Conservation (phyloP, 1,140 invertebrate genomes). For the Hyles vespertilio region DNA sequence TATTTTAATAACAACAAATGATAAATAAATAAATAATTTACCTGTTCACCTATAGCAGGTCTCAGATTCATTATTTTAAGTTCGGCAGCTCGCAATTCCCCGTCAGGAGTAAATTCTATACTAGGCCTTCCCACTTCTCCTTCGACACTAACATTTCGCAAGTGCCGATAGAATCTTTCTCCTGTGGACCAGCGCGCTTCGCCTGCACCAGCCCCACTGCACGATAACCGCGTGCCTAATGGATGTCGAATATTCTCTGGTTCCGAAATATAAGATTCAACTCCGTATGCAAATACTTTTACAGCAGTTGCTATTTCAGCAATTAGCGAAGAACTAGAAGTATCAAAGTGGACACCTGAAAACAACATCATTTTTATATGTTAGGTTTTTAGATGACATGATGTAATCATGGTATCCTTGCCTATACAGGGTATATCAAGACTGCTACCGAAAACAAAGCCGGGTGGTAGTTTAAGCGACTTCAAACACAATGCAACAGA, state of each 20-base stretch:
- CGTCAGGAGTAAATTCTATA: conserved; percentile 92
- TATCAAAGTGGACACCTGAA: conserved; percentile 93
- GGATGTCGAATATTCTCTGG: conserved; percentile 80
- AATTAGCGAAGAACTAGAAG: conserved; percentile 85
- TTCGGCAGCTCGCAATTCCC: conserved; percentile 89
- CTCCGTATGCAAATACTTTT: conserved; percentile 93
- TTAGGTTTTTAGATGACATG: neutral
- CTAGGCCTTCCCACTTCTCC: conserved; percentile 86
- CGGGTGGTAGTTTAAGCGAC: too few species aligned
- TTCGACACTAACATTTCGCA: conserved; percentile 90
- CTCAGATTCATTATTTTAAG: conserved; percentile 95
- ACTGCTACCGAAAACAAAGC: too few species aligned
- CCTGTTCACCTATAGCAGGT: conserved; percentile 82
- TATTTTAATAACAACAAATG: neutral
- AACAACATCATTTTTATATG: neutral
- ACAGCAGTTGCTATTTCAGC: conserved; percentile 92
- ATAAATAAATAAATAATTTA: conserved; percentile 13
- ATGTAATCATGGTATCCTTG: neutral
- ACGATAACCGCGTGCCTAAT: conserved; percentile 88
- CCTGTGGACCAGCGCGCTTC: conserved; percentile 88
- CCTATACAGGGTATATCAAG: too few species aligned
- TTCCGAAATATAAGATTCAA: conserved; percentile 90
- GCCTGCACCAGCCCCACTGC: conserved; percentile 82
- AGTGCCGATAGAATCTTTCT: conserved; percentile 84
- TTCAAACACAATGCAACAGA: too few species aligned